phyloP scores from a whole-genome alignment of 2,113 vertebrate species.

The Xenopus borealis region DNA sequence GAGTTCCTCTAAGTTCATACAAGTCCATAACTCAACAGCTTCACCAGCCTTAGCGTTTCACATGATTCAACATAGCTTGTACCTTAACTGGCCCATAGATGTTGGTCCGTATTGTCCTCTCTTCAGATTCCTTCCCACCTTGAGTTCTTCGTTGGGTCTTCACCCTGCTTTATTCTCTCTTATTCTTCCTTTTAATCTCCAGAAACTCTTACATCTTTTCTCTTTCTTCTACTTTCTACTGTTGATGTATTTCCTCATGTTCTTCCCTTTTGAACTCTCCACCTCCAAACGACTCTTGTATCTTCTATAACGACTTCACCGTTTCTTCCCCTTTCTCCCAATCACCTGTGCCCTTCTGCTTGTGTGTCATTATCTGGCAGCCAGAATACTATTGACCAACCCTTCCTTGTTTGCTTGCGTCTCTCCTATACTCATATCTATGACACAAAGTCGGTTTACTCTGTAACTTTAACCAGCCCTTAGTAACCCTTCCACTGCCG shows the following conservation, averaged over 20 bases:
- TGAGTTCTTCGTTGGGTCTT: too few species aligned
- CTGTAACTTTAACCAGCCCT: conserved; percentile 65
- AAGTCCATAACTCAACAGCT: too few species aligned
- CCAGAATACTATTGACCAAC: conserved; percentile 47
- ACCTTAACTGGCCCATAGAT: too few species aligned
- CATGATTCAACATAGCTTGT: too few species aligned
- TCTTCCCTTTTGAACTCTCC: background rate
- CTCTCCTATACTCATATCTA: conserved; percentile 46
- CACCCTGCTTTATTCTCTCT: too few species aligned
- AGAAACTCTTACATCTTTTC: too few species aligned
- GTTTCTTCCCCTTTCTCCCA: conserved; percentile 4
- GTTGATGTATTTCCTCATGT: background rate
- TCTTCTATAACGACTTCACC: conserved; percentile 9
- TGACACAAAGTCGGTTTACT: conserved; percentile 54
- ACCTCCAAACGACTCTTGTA: background rate
- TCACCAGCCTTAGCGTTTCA: too few species aligned
- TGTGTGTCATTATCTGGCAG: conserved; percentile 41
- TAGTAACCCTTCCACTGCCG: background rate
- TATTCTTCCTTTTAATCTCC: too few species aligned
- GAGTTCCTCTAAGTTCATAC: too few species aligned
- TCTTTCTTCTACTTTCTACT: too few species aligned
- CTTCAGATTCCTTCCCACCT: too few species aligned
- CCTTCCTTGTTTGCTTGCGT: conserved; percentile 49
- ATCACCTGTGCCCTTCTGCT: background rate
- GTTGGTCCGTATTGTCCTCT: too few species aligned